These are phyloP conservation scores for Scleropages formosus DNA, from an alignment of 2,797 vertebrate species.

Conservation along the genomic window DNA sequence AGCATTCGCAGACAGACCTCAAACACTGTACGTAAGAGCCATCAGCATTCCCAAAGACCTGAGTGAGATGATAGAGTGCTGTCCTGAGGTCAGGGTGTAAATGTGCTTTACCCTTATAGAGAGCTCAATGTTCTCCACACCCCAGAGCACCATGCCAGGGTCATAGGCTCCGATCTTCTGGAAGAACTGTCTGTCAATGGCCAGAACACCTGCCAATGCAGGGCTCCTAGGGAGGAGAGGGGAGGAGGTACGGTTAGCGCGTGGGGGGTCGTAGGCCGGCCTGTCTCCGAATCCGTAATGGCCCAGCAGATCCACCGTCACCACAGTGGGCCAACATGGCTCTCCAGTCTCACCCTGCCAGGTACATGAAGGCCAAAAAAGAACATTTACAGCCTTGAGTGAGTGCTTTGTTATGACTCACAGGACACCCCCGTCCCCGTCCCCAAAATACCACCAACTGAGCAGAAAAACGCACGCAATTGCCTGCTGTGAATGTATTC, in stretches of 20 bases:
- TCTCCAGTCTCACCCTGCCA: background rate
- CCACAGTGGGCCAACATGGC: background rate
- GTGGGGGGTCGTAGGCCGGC: background rate
- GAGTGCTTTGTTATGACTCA: background rate
- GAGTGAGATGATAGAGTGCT: no score
- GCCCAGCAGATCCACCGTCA: background rate
- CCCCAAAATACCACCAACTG: background rate
- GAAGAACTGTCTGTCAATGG: slow-evolving; percentile 80
- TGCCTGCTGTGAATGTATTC: background rate
- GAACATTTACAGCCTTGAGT: background rate
- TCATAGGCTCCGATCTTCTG: slow-evolving; percentile 84
- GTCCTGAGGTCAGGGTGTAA: no score
- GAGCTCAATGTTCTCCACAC: slow-evolving; percentile 79
- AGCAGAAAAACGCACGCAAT: background rate
- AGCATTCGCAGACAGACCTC: no score
- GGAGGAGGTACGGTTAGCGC: background rate
- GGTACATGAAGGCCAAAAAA: background rate
- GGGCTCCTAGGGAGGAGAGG: slow-evolving; percentile 70
- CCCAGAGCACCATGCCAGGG: slow-evolving; percentile 73
- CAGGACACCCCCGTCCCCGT: background rate
- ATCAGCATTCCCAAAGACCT: no score
- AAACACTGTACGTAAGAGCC: no score
- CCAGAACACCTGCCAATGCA: slow-evolving; percentile 72
- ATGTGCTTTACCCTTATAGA: slow-evolving; percentile 77
- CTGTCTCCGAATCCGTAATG: background rate